phyloP scores from a whole-genome alignment of 2,888 invertebrate genomes.

The Nycteola revayana region DNA sequence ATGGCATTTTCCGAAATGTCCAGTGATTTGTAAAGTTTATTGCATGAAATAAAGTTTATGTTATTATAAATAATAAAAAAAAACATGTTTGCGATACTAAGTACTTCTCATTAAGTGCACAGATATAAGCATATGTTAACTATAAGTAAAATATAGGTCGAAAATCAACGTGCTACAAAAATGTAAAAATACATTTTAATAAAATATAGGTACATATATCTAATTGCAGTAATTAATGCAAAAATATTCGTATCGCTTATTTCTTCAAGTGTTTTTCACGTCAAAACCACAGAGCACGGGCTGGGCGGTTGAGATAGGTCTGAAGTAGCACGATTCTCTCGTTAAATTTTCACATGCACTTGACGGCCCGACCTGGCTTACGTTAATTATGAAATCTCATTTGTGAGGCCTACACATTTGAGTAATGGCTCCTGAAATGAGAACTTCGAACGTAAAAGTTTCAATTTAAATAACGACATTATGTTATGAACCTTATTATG shows the following conservation, averaged over 20 bases:
- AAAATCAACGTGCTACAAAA: too few species aligned
- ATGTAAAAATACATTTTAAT: too few species aligned
- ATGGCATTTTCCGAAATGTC: too few species aligned
- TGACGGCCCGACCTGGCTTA: constrained; percentile 75
- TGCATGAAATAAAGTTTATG: too few species aligned
- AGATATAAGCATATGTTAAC: too few species aligned
- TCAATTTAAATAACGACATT: constrained; percentile 49
- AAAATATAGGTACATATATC: too few species aligned
- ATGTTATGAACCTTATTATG: constrained; percentile 22
- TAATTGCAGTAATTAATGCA: constrained; percentile 41
- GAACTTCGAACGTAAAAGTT: constrained; percentile 63
- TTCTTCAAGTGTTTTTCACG: constrained; percentile 51
- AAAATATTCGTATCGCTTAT: constrained; percentile 38
- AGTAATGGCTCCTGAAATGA: constrained; percentile 71
- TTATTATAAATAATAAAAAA: too few species aligned
- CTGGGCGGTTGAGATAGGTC: constrained; percentile 60
- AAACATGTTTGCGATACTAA: too few species aligned
- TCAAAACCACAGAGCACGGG: constrained; percentile 52
- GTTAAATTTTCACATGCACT: constrained; percentile 81
- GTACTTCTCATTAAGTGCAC: too few species aligned
- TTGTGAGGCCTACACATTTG: constrained; percentile 73
- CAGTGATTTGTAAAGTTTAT: too few species aligned
- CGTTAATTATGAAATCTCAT: constrained; percentile 81
- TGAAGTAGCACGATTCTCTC: constrained; percentile 56
- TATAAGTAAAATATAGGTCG: too few species aligned